Percentiles rank a stretch among this genome's conserved stretches.
Conservation (phyloP, 1,140 invertebrate genomes). For the Tetramorium alpestre region DNA sequence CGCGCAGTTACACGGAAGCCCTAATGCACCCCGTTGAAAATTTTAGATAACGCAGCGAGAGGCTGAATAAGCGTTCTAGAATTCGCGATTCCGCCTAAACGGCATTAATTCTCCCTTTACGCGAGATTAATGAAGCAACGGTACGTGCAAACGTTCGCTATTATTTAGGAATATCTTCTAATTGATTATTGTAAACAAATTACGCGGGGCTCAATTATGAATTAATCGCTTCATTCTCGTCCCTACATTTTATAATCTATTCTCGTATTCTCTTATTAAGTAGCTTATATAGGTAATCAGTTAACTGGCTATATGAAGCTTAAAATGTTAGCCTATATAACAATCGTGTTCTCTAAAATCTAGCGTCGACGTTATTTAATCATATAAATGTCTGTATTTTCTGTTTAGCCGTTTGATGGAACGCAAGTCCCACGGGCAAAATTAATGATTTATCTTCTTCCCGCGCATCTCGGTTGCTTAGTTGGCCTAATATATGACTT, state of each 20-base stretch:
- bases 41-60: constrained; percentile 12
- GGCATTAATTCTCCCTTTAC: not conserved
- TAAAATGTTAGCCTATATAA: not conserved
- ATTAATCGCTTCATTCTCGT: constrained; percentile 9
- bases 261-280: constrained; percentile 2
- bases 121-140: constrained; percentile 33
- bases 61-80: not conserved
- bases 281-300: not conserved
- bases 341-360: not conserved
- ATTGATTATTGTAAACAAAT: constrained; percentile 22
- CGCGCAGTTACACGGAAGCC: not conserved
- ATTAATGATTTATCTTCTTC: constrained; percentile 37
- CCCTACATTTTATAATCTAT: not conserved
- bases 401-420: not conserved
- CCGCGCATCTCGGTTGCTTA: constrained; percentile 17
- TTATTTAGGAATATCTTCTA: constrained; percentile 33
- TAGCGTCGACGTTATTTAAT: not conserved
- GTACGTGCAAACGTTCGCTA: not conserved
- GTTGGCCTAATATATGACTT: constrained; percentile 16
- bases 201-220: not conserved
- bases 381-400: not conserved
- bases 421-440: not conserved
- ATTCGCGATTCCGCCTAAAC: not conserved
- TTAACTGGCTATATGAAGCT: not conserved
- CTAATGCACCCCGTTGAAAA: constrained; percentile 43